These are phyloP conservation scores for Cebidichthys violaceus DNA, from an alignment of 2,113 vertebrate genomes.

Conservation along the genomic window DNA sequence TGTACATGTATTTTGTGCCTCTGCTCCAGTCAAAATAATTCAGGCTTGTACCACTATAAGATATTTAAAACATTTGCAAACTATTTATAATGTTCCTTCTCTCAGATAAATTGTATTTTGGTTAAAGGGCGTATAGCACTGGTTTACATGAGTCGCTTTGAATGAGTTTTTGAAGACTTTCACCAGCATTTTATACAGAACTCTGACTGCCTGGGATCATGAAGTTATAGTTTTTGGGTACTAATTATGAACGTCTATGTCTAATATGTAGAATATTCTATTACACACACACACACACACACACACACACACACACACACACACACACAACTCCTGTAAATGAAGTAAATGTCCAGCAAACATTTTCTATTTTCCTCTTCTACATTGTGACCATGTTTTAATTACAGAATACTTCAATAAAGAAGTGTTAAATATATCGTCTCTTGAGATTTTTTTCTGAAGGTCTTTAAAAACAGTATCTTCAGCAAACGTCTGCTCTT, in stretches of 20 bases:
- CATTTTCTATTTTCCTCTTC: conserved; percentile 36
- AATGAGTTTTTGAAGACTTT: conserved; percentile 34
- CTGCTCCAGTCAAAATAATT: conserved; percentile 21
- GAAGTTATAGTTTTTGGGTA: conserved; percentile 15
- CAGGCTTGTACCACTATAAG: conserved; percentile 58
- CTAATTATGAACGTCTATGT: conserved; percentile 12
- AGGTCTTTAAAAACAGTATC: neutral
- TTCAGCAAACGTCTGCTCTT: neutral
- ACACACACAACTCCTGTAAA: neutral
- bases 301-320: too few relatives aligned
- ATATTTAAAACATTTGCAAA: conserved; percentile 40
- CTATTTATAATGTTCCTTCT: conserved; percentile 66
- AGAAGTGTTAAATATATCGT: neutral
- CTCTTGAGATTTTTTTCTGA: neutral
- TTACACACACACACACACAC: neutral
- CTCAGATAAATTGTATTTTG: conserved; percentile 48
- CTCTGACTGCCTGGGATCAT: neutral
- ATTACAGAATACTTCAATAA: conserved; percentile 51
- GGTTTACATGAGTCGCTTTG: conserved; percentile 55
- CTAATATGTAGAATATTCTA: conserved; percentile 20
- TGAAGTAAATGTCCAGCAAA: conserved; percentile 5
- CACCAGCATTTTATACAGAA: conserved; percentile 65
- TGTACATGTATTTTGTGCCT: conserved; percentile 46
- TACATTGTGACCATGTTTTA: conserved; percentile 55
- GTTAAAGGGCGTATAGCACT: conserved; percentile 43